Percentiles rank a stretch among this genome's conserved stretches.
Conservation (phyloP, 2,113 vertebrate genomes). For the Varanus komodoensis region DNA sequence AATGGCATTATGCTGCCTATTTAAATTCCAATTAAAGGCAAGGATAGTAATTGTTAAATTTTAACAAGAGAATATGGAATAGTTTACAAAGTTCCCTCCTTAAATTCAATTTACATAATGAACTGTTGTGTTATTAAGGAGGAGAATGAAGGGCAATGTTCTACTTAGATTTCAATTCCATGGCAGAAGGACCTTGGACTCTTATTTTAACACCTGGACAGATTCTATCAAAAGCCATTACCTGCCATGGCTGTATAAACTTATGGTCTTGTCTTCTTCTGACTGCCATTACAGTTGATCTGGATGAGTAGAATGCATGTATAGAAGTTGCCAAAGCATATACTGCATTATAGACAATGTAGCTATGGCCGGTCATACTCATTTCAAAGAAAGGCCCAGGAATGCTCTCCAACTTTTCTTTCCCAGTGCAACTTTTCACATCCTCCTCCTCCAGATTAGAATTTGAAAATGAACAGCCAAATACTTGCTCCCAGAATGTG, state of each 20-base stretch:
- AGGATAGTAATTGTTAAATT: neutral
- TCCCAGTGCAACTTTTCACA: neutral
- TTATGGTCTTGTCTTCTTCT: neutral
- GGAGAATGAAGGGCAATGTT: neutral
- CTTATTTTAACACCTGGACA: neutral
- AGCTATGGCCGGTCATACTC: conserved; percentile 15
- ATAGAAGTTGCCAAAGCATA: conserved; percentile 15
- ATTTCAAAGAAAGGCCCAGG: conserved; percentile 25
- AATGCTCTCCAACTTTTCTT: conserved; percentile 2
- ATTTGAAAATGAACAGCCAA: neutral
- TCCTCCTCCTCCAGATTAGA: neutral
- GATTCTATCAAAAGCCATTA: neutral
- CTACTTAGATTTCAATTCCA: neutral
- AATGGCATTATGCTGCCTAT: neutral
- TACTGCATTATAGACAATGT: conserved; percentile 22
- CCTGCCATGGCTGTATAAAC: neutral
- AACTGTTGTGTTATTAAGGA: neutral
- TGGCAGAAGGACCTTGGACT: neutral
- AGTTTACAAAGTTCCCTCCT: neutral
- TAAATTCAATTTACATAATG: neutral
- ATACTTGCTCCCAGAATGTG: conserved; percentile 17
- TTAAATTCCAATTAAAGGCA: neutral
- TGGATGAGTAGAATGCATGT: neutral
- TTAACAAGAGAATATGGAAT: neutral
- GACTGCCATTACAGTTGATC: neutral